These are phyloP conservation scores for Chrysocyon brachyurus DNA, from an alignment of 2,797 vertebrate species.

Conservation along the genomic window DNA sequence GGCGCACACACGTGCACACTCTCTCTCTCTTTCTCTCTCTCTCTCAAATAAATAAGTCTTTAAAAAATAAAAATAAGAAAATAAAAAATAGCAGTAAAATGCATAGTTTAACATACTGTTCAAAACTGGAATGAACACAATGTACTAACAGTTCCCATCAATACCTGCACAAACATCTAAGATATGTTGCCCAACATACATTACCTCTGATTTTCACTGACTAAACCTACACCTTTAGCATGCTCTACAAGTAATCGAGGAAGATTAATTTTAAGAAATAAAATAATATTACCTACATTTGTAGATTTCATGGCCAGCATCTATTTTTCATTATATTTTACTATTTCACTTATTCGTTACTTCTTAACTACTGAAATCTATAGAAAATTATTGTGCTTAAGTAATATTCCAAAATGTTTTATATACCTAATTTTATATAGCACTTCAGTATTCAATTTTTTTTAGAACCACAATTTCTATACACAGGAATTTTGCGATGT, in stretches of 20 bases:
- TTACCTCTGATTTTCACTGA: neutral
- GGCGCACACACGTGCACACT: no score
- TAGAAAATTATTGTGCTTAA: neutral
- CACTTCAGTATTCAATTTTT: neutral
- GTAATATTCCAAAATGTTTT: neutral
- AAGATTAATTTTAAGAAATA: neutral
- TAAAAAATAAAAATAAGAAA: neutral
- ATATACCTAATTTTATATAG: slow-evolving; percentile 50
- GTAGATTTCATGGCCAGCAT: neutral
- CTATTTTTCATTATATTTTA: slow-evolving; percentile 47
- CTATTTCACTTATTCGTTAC: neutral
- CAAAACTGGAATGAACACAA: rapidly evolving
- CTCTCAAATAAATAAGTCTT: neutral
- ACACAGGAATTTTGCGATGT: neutral
- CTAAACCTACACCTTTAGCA: neutral
- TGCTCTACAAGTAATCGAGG: neutral
- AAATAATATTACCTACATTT: neutral
- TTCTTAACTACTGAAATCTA: neutral
- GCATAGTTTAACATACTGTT: neutral
- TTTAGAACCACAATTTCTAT: neutral
- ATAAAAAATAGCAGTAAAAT: neutral
- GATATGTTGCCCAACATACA: neutral
- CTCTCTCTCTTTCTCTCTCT: neutral
- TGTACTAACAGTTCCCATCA: neutral
- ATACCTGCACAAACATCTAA: neutral